phyloP scores from a whole-genome alignment of 2,113 vertebrate genomes.

The Nettapus auritus region DNA sequence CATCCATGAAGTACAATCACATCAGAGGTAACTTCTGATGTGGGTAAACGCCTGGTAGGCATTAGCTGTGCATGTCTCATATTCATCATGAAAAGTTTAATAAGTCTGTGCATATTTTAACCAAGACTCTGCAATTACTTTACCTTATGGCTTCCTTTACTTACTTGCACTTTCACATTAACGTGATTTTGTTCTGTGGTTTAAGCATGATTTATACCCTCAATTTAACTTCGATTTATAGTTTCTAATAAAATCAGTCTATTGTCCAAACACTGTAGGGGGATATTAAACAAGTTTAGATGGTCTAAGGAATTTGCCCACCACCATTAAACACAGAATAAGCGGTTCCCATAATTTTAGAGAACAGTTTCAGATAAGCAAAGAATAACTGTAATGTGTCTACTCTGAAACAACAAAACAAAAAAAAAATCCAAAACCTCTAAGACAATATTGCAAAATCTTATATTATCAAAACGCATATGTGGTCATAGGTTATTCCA shows the following conservation, averaged over 20 bases:
- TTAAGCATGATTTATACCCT: conserved; percentile 37
- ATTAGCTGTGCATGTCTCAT: not conserved
- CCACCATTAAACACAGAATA: conserved; percentile 29
- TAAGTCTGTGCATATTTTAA: not conserved
- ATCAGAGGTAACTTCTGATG: not conserved
- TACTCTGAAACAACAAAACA: not conserved
- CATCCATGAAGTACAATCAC: accelerated
- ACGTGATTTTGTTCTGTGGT: conserved; percentile 8
- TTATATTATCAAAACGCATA: not conserved
- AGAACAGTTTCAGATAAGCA: conserved; percentile 13
- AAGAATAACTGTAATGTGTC: not conserved
- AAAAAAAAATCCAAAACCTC: not conserved
- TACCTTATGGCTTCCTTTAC: not conserved
- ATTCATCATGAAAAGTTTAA: not conserved
- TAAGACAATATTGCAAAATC: not conserved
- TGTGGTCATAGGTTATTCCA: not conserved
- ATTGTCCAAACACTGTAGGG: conserved; percentile 36
- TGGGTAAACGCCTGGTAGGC: not conserved
- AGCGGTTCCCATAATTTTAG: conserved; percentile 4
- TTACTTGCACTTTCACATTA: not conserved
- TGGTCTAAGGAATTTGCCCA: conserved; percentile 3
- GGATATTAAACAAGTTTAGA: conserved; percentile 34
- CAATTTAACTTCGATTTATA: conserved; percentile 57
- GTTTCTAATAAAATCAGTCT: conserved; percentile 48
- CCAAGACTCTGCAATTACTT: not conserved